These are phyloP conservation scores for Lathamus discolor DNA, from an alignment of 2,113 vertebrate genomes.

Conservation along the genomic window DNA sequence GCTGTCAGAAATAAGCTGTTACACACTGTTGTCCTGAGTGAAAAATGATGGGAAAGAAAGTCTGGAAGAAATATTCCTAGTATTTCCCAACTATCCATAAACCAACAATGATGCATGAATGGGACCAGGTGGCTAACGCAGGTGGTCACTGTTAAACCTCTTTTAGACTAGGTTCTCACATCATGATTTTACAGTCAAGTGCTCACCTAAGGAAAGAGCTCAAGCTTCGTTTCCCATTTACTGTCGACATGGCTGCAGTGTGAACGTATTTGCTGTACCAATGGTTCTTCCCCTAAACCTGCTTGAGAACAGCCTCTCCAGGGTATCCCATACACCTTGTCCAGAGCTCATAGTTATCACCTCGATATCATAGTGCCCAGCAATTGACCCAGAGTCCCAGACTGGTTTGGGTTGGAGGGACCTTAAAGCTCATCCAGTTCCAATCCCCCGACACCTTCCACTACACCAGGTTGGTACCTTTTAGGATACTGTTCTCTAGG, in stretches of 20 bases:
- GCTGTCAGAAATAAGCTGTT: neutral
- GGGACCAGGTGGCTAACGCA: neutral
- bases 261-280: neutral
- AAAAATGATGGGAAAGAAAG: neutral
- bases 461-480: neutral
- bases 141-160: neutral
- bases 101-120: neutral
- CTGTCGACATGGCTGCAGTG: neutral
- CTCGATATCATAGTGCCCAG: neutral
- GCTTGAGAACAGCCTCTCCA: neutral
- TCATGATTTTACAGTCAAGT: neutral
- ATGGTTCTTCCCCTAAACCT: neutral
- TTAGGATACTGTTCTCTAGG: neutral
- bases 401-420: neutral
- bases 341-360: neutral
- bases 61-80: neutral
- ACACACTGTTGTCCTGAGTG: neutral
- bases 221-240: neutral
- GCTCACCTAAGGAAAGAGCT: neutral
- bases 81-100: neutral
- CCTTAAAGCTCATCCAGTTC: neutral
- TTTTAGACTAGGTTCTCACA: neutral
- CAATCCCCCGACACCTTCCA: neutral
- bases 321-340: neutral
- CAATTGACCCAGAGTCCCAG: neutral